Percentiles rank a stretch among this genome's conserved stretches.
phyloP scores from a whole-genome alignment of 2,113 vertebrate genomes.

The Macroglossus sobrinus region DNA sequence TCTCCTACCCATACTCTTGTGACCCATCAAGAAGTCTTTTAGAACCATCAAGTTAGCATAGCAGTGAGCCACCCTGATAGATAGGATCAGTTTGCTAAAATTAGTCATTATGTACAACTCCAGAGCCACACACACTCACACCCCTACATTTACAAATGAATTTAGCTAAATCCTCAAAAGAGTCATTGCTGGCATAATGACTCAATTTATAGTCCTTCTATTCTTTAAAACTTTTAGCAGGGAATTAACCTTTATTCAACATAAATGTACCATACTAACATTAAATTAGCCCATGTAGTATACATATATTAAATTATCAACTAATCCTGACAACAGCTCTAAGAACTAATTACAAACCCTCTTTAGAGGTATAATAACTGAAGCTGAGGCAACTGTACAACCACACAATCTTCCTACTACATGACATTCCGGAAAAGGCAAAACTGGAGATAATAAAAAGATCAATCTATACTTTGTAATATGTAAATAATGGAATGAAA shows the following conservation, averaged over 20 bases:
- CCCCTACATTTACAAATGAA: not conserved
- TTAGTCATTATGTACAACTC: not conserved
- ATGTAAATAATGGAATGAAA: too few species aligned
- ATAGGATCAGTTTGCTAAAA: not conserved
- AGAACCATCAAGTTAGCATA: not conserved
- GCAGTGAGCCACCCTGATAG: not conserved
- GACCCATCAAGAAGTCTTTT: not conserved
- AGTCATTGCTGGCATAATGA: not conserved
- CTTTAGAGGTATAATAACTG: not conserved
- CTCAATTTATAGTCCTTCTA: not conserved
- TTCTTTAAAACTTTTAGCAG: not conserved
- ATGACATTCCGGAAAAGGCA: too few species aligned
- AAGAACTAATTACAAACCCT: not conserved
- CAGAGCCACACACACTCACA: not conserved
- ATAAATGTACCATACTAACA: not conserved
- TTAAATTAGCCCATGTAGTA: not conserved
- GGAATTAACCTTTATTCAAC: not conserved
- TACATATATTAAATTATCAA: not conserved
- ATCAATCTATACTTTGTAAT: too few species aligned
- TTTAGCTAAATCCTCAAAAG: not conserved
- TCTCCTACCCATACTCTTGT: not conserved
- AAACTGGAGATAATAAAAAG: too few species aligned
- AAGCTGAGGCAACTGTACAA: not conserved
- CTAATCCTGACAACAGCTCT: not conserved
- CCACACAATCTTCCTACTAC: not conserved